A percentile compares a stretch with the other conserved stretches of the same genome.
Conservation (phyloP, 2,888 invertebrate species). For the Lycophotia porphyrea region DNA sequence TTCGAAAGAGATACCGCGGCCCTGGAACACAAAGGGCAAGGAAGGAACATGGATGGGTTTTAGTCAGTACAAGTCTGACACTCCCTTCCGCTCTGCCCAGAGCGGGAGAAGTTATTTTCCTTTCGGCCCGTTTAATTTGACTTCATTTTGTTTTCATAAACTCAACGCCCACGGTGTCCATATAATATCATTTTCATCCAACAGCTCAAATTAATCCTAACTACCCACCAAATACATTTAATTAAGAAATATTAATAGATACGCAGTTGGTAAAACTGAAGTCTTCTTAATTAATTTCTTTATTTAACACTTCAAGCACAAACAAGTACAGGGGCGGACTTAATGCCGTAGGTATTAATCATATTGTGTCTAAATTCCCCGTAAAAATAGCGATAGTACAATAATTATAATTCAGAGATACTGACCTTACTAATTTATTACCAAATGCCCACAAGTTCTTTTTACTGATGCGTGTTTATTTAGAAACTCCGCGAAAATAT, state of each 20-base stretch:
- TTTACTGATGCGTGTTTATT: background rate
- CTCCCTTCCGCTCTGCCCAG: too few relatives aligned
- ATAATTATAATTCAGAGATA: conserved; percentile 15
- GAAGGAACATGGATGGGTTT: too few relatives aligned
- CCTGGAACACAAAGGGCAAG: too few relatives aligned
- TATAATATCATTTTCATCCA: background rate
- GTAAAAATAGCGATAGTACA: conserved; percentile 1
- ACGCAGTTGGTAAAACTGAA: background rate
- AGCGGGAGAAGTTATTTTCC: too few relatives aligned
- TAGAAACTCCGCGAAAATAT: background rate
- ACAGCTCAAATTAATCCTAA: background rate
- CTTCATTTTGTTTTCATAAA: background rate
- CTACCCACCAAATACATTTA: background rate
- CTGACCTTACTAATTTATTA: background rate
- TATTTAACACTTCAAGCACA: too few relatives aligned
- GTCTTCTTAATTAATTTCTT: background rate
- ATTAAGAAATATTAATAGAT: background rate
- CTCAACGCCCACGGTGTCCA: background rate
- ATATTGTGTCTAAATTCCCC: conserved; percentile 1
- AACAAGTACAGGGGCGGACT: too few relatives aligned
- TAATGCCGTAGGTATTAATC: too few relatives aligned
- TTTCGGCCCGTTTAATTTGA: too few relatives aligned
- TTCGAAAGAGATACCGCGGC: too few relatives aligned
- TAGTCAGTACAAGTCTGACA: too few relatives aligned
- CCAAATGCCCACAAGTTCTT: conserved; percentile 18